Percentiles rank a stretch among this genome's conserved stretches.
These are phyloP conservation scores for Pogonus chalceus DNA, from an alignment of 1,140 invertebrate genomes.

Conservation along the genomic window DNA sequence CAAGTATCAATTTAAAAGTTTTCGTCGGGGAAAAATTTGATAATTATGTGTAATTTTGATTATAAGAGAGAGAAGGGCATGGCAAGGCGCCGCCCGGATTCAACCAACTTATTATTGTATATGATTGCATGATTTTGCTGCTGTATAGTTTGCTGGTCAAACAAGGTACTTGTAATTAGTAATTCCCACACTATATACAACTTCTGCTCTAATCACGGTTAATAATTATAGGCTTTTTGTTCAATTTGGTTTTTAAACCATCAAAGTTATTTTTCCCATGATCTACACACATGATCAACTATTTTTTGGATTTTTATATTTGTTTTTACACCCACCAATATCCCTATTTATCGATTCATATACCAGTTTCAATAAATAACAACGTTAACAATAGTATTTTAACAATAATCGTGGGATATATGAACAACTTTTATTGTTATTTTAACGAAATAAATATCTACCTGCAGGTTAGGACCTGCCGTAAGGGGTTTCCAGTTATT, in stretches of 20 bases:
- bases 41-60: slow-evolving; percentile 30
- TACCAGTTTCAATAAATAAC: too few species aligned
- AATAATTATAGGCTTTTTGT: slow-evolving; percentile 8
- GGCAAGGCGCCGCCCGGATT: slow-evolving; percentile 11
- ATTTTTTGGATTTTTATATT: not conserved
- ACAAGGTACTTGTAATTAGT: slow-evolving; percentile 7
- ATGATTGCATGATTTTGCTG: not conserved
- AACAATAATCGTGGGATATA: too few species aligned
- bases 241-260: slow-evolving; percentile 1
- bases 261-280: not conserved
- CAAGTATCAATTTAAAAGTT: slow-evolving; percentile 13
- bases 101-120: not conserved
- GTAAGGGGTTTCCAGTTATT: too few species aligned
- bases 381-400: too few species aligned
- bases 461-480: too few species aligned
- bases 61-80: slow-evolving; percentile 25
- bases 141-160: not conserved
- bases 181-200: slow-evolving; percentile 6
- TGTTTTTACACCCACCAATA: not conserved
- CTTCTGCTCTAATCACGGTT: not conserved
- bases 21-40: slow-evolving; percentile 19
- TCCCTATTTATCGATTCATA: too few species aligned
- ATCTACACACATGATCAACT: not conserved
- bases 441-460: too few species aligned
- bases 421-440: too few species aligned